Evolutionary conservation across 2,888 invertebrate genomes (phyloP).

Genomic region (Pteria penguin): DNA sequence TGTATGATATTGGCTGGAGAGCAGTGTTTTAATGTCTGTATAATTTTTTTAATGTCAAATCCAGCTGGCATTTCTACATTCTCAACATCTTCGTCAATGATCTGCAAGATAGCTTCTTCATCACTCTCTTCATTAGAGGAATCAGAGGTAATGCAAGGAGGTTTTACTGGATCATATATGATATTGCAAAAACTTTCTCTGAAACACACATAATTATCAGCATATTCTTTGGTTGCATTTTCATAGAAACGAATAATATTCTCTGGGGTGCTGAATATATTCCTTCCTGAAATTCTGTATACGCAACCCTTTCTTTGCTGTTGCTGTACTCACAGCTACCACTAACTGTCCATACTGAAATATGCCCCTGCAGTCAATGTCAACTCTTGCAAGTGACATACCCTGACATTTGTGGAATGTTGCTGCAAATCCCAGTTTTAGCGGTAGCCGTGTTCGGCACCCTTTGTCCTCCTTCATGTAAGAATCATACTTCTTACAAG

Average conservation of each 20-base stretch:
- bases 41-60: not conserved
- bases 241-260: not conserved
- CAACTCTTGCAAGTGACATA: constrained; percentile 18
- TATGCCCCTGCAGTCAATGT: constrained; percentile 21
- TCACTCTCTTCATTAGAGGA: not conserved
- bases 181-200: not conserved
- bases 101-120: not conserved
- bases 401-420: constrained; percentile 31
- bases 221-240: not conserved
- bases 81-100: not conserved
- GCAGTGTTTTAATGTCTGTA: not conserved
- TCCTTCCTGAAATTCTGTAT: constrained; percentile 12
- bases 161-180: not conserved
- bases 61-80: not conserved
- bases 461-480: constrained; percentile 23
- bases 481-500: constrained; percentile 12
- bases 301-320: constrained; percentile 18
- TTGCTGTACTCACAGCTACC: constrained; percentile 28
- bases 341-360: constrained; percentile 30
- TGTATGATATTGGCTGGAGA: not conserved
- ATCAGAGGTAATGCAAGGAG: not conserved
- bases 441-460: constrained; percentile 11
- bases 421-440: constrained; percentile 11
- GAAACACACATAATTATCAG: not conserved
- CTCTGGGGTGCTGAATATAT: constrained; percentile 11